Base-by-base conservation (phyloP, 2,888 invertebrate species). In the Sinhomidia bicolor region DNA sequence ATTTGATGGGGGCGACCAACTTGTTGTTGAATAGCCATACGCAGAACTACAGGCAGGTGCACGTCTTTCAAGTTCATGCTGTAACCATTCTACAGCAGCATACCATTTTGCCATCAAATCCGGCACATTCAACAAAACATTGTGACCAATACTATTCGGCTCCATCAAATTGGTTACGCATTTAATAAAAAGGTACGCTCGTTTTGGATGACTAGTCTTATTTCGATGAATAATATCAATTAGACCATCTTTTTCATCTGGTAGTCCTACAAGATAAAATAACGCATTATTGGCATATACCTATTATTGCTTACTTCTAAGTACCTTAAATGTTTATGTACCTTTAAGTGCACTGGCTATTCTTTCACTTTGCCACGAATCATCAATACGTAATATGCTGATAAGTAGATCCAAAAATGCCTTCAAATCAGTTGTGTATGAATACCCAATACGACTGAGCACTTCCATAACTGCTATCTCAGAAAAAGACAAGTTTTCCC, bases 181-280 rank as follows among this genome's bases (percentile, higher is more conserved):
- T 94, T 99, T 99, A 90, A 99, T 97, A 94, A 98, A 99, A 94
- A 98, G 98, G 94, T 99, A 99, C 90, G 98, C 98, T 91, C 99
- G 95, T 94, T 99, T 99, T 94, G 99, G 98, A 94, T 98, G 98
- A 94, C 98, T 98, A 91, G 96, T 97, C 94, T 98, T 98, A 88
- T 98, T 97, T 90, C 97, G 96, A 92, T 96, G 96, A 93, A 99
- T 98, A 86, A 97, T 99, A 93, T 99, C 99, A 92, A 99, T 95
- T 83, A 99, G 95, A 0, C 99, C 99, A 93, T 98, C 98, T 62
- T 98, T 95, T 93, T 98, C 97, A 90, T 97, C 97, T 3, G 96
- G 96, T 74, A 96, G 95, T 93, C 95, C 95, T 95, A 89, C 2
- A 54, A 71, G 89, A 7, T 14, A 62, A 71, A 71, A 60, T 62